Percentiles rank a stretch among this genome's conserved stretches.
These are phyloP conservation scores for Hemistola chrysoprasaria DNA, from an alignment of 2,888 invertebrate genomes.

Conservation along the genomic window DNA sequence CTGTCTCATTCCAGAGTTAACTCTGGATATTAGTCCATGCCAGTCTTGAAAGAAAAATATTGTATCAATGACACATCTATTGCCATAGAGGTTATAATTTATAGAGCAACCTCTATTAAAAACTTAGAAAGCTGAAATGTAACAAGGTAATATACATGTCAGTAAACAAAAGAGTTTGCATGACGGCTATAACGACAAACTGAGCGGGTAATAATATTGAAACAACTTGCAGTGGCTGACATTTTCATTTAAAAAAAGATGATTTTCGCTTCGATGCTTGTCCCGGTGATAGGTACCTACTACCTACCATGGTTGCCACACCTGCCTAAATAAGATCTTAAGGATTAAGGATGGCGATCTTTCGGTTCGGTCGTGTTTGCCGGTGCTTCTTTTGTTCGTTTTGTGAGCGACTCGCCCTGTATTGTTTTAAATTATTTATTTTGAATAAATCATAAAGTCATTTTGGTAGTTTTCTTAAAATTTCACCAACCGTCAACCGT, in stretches of 20 bases:
- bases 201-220: constrained; percentile 59
- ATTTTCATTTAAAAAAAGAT: constrained; percentile 71
- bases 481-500: no score
- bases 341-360: not conserved
- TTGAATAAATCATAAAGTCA: no score
- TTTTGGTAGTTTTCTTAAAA: no score
- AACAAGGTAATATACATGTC: constrained; percentile 15
- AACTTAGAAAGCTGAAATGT: constrained; percentile 1
- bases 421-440: no score
- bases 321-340: not conserved
- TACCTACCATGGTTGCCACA: constrained; percentile 36
- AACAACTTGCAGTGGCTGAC: constrained; percentile 60
- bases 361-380: no score
- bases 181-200: constrained; percentile 48
- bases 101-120: no score
- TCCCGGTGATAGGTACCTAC: constrained; percentile 31
- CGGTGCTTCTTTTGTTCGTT: no score
- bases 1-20: no score
- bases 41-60: no score
- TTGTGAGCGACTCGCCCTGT: no score
- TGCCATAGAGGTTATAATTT: not conserved
- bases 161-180: constrained; percentile 47
- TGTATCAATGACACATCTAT: constrained; percentile 12
- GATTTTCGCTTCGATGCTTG: constrained; percentile 44
- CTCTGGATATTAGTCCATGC: no score